Percentiles rank a stretch among this genome's conserved stretches.
phyloP scores from a whole-genome alignment of 2,113 vertebrate genomes.

The Vicugna pacos region DNA sequence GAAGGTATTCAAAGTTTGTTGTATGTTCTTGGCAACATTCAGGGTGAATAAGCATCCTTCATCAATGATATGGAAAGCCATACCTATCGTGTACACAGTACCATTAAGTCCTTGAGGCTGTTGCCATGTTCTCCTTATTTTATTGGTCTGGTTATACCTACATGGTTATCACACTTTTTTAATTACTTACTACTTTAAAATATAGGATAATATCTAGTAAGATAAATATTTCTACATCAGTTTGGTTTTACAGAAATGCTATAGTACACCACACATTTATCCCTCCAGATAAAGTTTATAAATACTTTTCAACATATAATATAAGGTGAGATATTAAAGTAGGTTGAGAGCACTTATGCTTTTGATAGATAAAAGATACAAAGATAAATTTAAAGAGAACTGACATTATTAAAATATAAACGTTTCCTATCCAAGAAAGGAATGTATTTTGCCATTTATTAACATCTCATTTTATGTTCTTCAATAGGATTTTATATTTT shows the following conservation, averaged over 20 bases:
- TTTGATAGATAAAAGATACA: neutral
- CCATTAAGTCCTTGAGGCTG: no score
- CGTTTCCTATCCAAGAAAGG: neutral
- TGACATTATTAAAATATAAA: neutral
- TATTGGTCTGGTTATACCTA: neutral
- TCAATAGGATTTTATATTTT: neutral
- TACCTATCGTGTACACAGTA: no score
- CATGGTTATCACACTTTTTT: neutral
- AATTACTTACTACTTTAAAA: neutral
- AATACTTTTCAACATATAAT: neutral
- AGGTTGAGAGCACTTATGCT: neutral
- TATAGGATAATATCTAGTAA: neutral
- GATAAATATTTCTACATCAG: neutral
- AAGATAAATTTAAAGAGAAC: neutral
- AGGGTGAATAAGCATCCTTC: no score
- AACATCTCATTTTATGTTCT: neutral
- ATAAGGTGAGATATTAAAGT: neutral
- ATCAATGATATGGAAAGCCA: no score
- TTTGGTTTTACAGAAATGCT: neutral
- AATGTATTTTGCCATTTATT: neutral
- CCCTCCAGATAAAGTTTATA: neutral
- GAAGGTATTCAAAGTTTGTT: no score
- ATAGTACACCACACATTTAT: neutral
- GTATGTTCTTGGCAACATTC: no score
- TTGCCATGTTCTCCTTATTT: no score